Evolutionary conservation across 2,113 vertebrate species (phyloP), one percentile per base, ranked within the genome.

Genomic region (Cyprinodon tularosa): DNA sequence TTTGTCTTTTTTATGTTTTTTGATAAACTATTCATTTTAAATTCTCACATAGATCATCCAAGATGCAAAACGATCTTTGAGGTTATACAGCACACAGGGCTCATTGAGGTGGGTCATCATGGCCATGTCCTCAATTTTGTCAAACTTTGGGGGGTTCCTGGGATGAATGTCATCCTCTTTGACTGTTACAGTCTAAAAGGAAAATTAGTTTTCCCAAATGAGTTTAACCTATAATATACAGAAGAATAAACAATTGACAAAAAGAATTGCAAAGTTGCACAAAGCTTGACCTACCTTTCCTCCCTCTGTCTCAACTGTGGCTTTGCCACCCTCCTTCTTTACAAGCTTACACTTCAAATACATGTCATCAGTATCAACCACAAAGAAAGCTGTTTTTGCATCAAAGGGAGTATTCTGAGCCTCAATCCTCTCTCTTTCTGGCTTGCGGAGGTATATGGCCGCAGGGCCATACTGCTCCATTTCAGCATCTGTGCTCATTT

Each of bases 1-100:
- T 59, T 29, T 48, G 6, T 67, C 39, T 22, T 15, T 5, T 17
- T 45, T 22, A 12, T 36, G 6, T 66, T 3, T 37, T n/a, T n/a
- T n/a, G n/a, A n/a, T n/a, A n/a, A n/a, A n/a, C n/a, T n/a, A n/a
- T n/a, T n/a, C n/a, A n/a, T n/a, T n/a, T n/a, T n/a, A n/a, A n/a
- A n/a, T n/a, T n/a, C 91, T 79, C 86, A 97, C 96, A 0, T 97
- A 97, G 93, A 97, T 97, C 96, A 97, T 97, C 96, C 96, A 97
- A 84, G 96, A 91, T 61, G 95, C 93, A 20, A 96, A 97, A 86
- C 96, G 96, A 73, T 97, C 96, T 95, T 97, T 97, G 91, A 97
- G 96, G 93, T 95, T 95, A 74, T 88, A 92, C 90, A 95, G 66
- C 86, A 95, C 94, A 50, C 89, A 36, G 4, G 94, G 90, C 53